A percentile compares a stretch with the other conserved stretches of the same genome.
These are phyloP conservation scores for Lordiphosa collinella DNA, from an alignment of 1,140 invertebrate species.

Conservation along the genomic window DNA sequence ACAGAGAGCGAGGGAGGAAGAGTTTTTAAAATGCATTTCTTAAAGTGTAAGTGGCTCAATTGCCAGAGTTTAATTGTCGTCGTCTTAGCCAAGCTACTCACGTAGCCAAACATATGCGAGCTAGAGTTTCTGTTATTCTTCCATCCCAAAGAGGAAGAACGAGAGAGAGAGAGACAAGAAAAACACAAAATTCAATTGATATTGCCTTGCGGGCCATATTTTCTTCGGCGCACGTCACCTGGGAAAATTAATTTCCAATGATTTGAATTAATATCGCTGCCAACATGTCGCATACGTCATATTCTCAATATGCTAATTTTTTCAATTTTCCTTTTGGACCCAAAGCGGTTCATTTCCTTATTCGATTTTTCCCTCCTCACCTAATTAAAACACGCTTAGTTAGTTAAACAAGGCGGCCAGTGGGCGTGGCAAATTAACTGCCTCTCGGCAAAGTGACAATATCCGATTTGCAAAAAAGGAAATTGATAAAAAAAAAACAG, in stretches of 20 bases:
- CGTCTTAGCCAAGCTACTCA: conserved; percentile 34
- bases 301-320: too few relatives aligned
- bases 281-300: conserved; percentile 13
- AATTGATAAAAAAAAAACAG: conserved; percentile 19
- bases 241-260: conserved; percentile 38
- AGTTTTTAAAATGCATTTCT: conserved; percentile 35
- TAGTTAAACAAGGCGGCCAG: conserved; percentile 1
- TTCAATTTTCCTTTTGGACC: too few relatives aligned
- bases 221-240: conserved; percentile 9
- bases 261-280: conserved; percentile 39
- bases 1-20: background rate
- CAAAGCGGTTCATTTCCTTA: conserved; percentile 40
- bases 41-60: conserved; percentile 67
- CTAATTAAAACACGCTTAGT: conserved; percentile 40
- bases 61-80: conserved; percentile 51
- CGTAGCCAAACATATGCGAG: conserved; percentile 51
- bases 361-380: conserved; percentile 25
- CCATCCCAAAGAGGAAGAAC: background rate
- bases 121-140: conserved; percentile 8
- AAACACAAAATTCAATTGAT: conserved; percentile 60
- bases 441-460: conserved; percentile 22
- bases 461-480: conserved; percentile 32
- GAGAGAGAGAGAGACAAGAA: too few relatives aligned
- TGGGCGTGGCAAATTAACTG: conserved; percentile 38
- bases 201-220: conserved; percentile 24